These are phyloP conservation scores for Anguilla megastoma DNA, from an alignment of 2,797 vertebrate species.

Conservation along the genomic window DNA sequence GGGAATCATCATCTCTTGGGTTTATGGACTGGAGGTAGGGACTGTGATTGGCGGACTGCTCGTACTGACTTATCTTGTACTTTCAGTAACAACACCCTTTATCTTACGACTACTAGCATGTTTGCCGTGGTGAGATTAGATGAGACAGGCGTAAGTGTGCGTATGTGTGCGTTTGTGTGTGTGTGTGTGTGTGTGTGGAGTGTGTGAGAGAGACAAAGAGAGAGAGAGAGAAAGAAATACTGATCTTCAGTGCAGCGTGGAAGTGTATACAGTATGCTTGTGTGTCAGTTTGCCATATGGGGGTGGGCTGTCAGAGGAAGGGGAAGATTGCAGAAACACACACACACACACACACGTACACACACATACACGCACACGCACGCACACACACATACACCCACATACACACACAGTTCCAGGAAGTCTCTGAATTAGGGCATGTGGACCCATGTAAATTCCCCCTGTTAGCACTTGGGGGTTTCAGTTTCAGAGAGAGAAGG, in stretches of 20 bases:
- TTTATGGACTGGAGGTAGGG: constrained; percentile 77
- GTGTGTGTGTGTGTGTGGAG: neutral
- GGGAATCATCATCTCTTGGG: constrained; percentile 57
- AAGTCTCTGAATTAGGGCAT: constrained; percentile 69
- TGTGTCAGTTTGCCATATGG: constrained; percentile 23
- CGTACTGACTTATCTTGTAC: neutral
- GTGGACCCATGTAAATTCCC: constrained; percentile 70
- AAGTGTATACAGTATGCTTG: constrained; percentile 15
- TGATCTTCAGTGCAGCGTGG: constrained; percentile 48
- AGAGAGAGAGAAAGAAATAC: constrained; percentile 31
- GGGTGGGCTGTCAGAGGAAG: constrained; percentile 59
- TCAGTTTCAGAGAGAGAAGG: constrained; percentile 64
- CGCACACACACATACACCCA: constrained; percentile 19
- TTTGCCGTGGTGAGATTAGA: constrained; percentile 1
- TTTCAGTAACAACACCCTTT: neutral
- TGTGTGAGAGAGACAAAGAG: neutral
- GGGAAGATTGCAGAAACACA: constrained; percentile 25
- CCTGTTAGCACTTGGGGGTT: constrained; percentile 66
- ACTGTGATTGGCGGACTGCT: neutral
- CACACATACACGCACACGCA: constrained; percentile 30
- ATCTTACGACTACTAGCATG: neutral
- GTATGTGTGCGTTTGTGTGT: constrained; percentile 13
- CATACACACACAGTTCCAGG: constrained; percentile 57
- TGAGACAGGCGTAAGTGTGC: constrained; percentile 28
- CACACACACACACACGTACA: constrained; percentile 16